Conservation (phyloP, 2,797 vertebrate species). For the Dicrostonyx torquatus region DNA sequence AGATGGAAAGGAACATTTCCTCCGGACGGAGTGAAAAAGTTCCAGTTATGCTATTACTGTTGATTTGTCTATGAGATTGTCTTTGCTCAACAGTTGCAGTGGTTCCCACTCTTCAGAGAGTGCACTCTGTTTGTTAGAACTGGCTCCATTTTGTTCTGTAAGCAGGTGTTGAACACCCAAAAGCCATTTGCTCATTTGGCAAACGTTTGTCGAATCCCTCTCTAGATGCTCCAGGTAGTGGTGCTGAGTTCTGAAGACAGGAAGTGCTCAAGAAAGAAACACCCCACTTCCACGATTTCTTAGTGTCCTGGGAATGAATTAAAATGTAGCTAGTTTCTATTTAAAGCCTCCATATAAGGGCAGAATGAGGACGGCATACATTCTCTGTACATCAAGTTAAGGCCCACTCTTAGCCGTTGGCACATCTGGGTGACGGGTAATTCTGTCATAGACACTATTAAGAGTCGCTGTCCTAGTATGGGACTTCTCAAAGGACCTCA, state of each 20-base stretch:
- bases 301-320: background rate
- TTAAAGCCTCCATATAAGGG: background rate
- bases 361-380: background rate
- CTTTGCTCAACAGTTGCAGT: background rate
- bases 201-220: background rate
- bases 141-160: background rate
- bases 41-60: conserved; percentile 12
- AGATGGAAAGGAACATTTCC: background rate
- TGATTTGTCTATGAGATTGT: background rate
- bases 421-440: background rate
- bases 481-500: background rate
- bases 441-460: background rate
- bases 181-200: background rate
- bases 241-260: background rate
- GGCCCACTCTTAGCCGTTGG: background rate
- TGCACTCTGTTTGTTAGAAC: background rate
- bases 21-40: conserved; percentile 10
- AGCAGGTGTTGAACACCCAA: background rate
- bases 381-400: background rate
- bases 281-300: background rate
- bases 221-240: background rate
- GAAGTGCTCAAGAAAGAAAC: background rate
- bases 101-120: accelerated
- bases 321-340: background rate
- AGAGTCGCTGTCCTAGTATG: background rate